Evolutionary conservation across 2,797 vertebrate genomes (phyloP), one percentile per base, ranked within the genome.

Genomic region (Alcedo atthis): DNA sequence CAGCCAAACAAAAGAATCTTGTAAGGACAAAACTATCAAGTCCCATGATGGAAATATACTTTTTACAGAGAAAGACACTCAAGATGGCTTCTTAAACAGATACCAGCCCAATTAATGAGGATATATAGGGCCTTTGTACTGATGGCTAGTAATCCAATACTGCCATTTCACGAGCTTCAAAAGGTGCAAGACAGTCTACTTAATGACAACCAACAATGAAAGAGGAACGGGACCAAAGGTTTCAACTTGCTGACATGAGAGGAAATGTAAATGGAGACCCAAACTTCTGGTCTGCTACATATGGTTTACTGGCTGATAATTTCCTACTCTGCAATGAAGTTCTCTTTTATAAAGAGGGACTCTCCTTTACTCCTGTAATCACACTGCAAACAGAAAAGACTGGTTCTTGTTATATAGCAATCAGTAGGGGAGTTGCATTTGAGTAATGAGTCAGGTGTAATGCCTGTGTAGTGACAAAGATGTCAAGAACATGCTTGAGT

Each of bases 221-320:
- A 93, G 28, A 74, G 30, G 30, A 86, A 77, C 12, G 9, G 4
- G 54, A 85, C 21, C 13, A 63, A 84, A 74, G 30, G 16, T 69
- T 87, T 82, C 75, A 76, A 30, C 40, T 77, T 67, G 45, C 17
- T 59, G 22, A 40, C 43, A 15, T 9, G 49, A 76, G 9, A 87
- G 32, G 81, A 89, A 85, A 45, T 22, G 35, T 53, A 82, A 82
- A 77, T n/a, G 49, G 61, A 89, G 54, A 77, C 54, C 59, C 8
- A 21, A 16, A 22, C 20, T 74, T 71, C 46, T 57, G 5, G 6
- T 67, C 85, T 87, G 53, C 15, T 8, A 19, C 10, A 11, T 26
- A n/a, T 0, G 3, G 46, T 77, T 42, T 81, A 37, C 57, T 35
- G 61, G 21, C 17, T 45, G 32, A 25, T 28, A 63, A 70, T 80